A percentile compares a stretch with the other conserved stretches of the same genome.
phyloP scores from a whole-genome alignment of 37 sponge, comb jelly and placozoan species.

The Diacarnus erythraeanus region DNA sequence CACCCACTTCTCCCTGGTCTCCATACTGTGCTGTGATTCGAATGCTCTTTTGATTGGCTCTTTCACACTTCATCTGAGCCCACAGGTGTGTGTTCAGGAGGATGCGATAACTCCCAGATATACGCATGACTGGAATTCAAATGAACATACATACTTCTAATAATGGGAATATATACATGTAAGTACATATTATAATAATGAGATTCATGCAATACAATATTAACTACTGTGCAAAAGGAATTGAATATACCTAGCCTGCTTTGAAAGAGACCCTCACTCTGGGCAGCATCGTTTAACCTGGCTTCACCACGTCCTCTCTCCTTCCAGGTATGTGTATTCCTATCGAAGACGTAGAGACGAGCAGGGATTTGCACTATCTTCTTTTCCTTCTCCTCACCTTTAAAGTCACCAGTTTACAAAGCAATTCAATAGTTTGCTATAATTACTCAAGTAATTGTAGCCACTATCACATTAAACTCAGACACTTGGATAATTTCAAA shows the following conservation, averaged over 20 bases:
- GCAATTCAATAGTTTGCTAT: too few relatives aligned
- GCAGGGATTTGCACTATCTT: conserved; percentile 57
- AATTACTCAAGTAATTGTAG: too few relatives aligned
- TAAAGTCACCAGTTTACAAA: too few relatives aligned
- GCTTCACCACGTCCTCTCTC: conserved; percentile 74
- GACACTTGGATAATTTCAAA: too few relatives aligned
- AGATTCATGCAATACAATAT: too few relatives aligned
- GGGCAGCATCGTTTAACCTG: conserved; percentile 61
- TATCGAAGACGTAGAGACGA: conserved; percentile 57
- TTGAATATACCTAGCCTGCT: conserved; percentile 59
- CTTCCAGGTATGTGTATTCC: conserved; percentile 60
- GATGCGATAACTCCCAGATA: conserved; percentile 57
- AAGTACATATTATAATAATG: too few relatives aligned
- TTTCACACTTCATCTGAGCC: conserved; percentile 81
- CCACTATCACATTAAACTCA: too few relatives aligned
- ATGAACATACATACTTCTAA: too few relatives aligned
- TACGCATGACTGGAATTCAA: conserved; percentile 54
- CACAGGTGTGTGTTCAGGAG: conserved; percentile 78
- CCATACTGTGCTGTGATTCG: conserved; percentile 71
- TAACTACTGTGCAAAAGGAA: neutral
- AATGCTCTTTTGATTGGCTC: conserved; percentile 63
- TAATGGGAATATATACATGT: too few relatives aligned
- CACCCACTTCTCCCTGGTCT: conserved; percentile 23
- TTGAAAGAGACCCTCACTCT: conserved; percentile 64
- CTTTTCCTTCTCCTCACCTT: conserved; percentile 63